Evolutionary conservation across 2,113 vertebrate genomes (phyloP), one percentile per base, ranked within the genome.

Genomic region (Heterochromis multidens): DNA sequence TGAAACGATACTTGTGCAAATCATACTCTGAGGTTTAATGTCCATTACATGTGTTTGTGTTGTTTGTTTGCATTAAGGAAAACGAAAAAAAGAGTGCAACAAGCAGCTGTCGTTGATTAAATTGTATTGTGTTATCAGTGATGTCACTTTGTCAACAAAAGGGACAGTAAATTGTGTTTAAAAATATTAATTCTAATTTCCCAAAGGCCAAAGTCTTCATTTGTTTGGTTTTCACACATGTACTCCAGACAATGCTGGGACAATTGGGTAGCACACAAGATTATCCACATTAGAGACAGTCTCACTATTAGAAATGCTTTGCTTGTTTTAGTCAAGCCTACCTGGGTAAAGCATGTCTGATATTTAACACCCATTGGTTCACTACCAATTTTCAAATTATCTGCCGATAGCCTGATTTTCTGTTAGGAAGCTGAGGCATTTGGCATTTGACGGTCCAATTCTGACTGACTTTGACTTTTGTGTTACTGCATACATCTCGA

Each of bases 1-100:
- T 81, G 21, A 80, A 89, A 54, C 61, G 3, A 65, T 21, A 62
- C 46, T 62, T 25, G 16, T 84, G 74, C 35, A 85, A 88, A 80
- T 79, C 84, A 17, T 84, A 86, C 88, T 94, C 91, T 89, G 89
- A 92, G 80, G 59, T 90, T 74, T 82, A 81, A 82, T 83, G 29
- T 81, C 27, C 17, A 25, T 88, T 89, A 81, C 76, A 63, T 82
- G 62, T 86, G 77, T 88, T 70, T 82, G 76, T 49, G 56, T 78
- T 79, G 1, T 52, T 7, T 52, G 17, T 52, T 40, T 12, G n/a
- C n/a, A n/a, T n/a, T n/a, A n/a, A n/a, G n/a, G 5, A 35, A 35
- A 35, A 35, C 7, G 9, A 37, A 37, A 37, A 37, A 12, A 40
- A 0, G 37, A 9, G 37, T 10, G 6, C 67, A 6, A 33, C 70